phyloP scores from a whole-genome alignment of 2,888 invertebrate genomes.

The Zonitis immaculata region DNA sequence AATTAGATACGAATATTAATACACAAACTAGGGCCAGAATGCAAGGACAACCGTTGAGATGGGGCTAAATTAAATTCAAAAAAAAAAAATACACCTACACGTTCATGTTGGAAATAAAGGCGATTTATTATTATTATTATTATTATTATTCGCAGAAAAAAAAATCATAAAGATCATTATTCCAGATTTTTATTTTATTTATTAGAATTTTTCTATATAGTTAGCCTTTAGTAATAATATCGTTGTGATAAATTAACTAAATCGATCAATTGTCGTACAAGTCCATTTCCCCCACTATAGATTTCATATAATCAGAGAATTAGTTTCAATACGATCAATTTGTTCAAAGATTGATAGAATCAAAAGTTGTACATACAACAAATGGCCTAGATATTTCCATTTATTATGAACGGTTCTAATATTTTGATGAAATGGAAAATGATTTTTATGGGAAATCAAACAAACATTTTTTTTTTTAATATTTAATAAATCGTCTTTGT shows the following conservation, averaged over 20 bases:
- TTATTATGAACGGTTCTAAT: not conserved
- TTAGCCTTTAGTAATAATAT: not conserved
- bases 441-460: too few species aligned
- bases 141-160: too few species aligned
- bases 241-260: not conserved
- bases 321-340: not conserved
- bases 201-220: too few species aligned
- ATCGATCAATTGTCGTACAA: too few species aligned
- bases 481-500: not conserved
- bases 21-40: conserved; percentile 48
- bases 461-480: too few species aligned
- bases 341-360: not conserved
- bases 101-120: too few species aligned
- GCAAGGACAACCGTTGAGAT: conserved; percentile 50
- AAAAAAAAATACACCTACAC: too few species aligned
- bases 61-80: conserved; percentile 43
- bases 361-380: conserved; percentile 5
- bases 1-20: conserved; percentile 36
- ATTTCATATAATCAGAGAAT: not conserved
- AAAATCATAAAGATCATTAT: too few species aligned
- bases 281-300: too few species aligned
- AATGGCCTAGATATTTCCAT: conserved; percentile 14
- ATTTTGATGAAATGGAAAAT: not conserved
- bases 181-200: too few species aligned
- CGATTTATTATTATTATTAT: too few species aligned